A percentile compares a stretch with the other conserved stretches of the same genome.
phyloP scores from a whole-genome alignment of 2,888 invertebrate genomes.

The Netelia fuscicornis region DNA sequence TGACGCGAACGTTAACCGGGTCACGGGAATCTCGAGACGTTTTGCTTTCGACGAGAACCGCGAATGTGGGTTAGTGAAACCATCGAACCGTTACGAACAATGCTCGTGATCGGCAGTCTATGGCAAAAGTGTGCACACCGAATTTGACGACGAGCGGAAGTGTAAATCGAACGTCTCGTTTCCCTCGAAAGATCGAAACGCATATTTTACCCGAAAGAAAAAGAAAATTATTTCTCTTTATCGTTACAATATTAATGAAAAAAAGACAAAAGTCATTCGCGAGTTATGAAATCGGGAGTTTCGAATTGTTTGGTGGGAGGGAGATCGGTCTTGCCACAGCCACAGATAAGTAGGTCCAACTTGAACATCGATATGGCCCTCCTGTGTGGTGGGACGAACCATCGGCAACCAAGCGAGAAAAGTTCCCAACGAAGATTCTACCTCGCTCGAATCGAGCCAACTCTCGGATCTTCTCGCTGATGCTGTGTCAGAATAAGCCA shows the following conservation, averaged over 20 bases:
- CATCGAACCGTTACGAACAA: slow-evolving; percentile 79
- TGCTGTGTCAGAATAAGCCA: slow-evolving; percentile 38
- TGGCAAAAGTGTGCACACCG: slow-evolving; percentile 35
- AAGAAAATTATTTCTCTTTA: neutral
- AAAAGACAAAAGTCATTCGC: neutral
- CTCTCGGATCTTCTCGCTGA: slow-evolving; percentile 28
- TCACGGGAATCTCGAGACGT: slow-evolving; percentile 80
- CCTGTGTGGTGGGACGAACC: slow-evolving; percentile 72
- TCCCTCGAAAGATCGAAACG: neutral
- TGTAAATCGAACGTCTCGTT: slow-evolving; percentile 54
- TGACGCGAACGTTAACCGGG: slow-evolving; percentile 78
- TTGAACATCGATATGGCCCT: slow-evolving; percentile 74
- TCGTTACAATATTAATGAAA: neutral
- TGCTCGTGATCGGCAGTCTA: slow-evolving; percentile 69
- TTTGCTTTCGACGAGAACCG: slow-evolving; percentile 82
- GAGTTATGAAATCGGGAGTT: slow-evolving; percentile 58
- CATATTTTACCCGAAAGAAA: neutral
- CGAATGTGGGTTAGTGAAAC: slow-evolving; percentile 85
- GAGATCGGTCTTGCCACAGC: slow-evolving; percentile 70
- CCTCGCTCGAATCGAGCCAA: slow-evolving; percentile 45
- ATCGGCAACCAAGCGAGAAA: slow-evolving; percentile 77
- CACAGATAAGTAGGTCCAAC: slow-evolving; percentile 71
- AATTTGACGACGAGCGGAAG: slow-evolving; percentile 71
- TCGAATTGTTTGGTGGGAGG: slow-evolving; percentile 44
- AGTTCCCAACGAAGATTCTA: slow-evolving; percentile 27